Evolutionary conservation across 2,888 invertebrate genomes (phyloP), one percentile per base, ranked within the genome.

Genomic region (Cheiracanthium punctorium): DNA sequence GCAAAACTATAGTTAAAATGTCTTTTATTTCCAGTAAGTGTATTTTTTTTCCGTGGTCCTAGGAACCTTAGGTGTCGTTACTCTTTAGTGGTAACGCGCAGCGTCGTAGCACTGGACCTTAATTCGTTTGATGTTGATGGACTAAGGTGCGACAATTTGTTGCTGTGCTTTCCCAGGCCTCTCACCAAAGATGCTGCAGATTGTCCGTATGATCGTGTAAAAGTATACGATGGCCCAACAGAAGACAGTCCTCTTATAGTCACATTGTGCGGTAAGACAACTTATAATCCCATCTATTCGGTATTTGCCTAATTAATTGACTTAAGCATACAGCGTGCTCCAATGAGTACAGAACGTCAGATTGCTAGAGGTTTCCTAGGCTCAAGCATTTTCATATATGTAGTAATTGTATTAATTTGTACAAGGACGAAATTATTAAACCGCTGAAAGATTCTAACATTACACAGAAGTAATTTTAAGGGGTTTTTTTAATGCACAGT

Each of bases 81-180:
- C 91, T 95, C 96, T 90, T 93, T 97, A 80, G 97, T 96, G 28
- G 88, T 89, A 4, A 77, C 81, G 17, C 71, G 87, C 20, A 87
- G 89, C 58, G 74, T 89, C 12, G 88, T 88, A 1, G 88, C 88
- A 2, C 48, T 89, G 52, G 89, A 89, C 32, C 52, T 89, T 43
- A 86, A 82, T 7, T 74, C 84, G 92, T 97, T 97, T 93, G 97
- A 97, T 91, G 96, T 97, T 90, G 97, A 97, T 90, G 97, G 97
- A 0, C 97, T 97, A 91, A 94, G 97, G 80, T 97, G 97, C 91
- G 97, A 97, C 92, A 97, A 97, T 92, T 96, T 97, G 90, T 97
- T 97, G 95, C 96, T 97, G 0, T 97, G 97, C 91, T 97, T 97
- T 37, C 97, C 97, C 95, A 93, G 97, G 89, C 96, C 96, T 12